Evolutionary conservation across 2,113 vertebrate species (phyloP), one percentile per base, ranked within the genome.

Genomic region (Gymnocephalus cernua): DNA sequence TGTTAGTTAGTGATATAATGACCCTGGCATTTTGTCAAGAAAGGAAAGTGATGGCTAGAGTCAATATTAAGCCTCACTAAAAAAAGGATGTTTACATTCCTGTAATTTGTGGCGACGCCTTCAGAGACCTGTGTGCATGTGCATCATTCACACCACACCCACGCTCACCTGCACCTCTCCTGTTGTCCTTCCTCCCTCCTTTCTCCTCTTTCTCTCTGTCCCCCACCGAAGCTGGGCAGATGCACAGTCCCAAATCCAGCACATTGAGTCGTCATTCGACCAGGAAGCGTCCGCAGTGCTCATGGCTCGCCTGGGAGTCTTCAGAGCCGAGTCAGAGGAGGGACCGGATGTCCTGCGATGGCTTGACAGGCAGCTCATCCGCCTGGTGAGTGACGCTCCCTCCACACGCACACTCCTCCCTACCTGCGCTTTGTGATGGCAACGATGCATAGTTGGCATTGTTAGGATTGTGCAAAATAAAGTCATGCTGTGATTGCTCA

Each of bases 291-390:
- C 97, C 2, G 97, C 98, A 0, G 98, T 99, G 72, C 89, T 99
- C 82, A 99, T 99, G 98, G 98, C 98, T 6, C 95, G 97, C 4
- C 94, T 99, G 44, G 98, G 97, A 2, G 97, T 99, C 48, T 99
- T 97, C 91, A 95, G 97, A 80, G 96, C 97, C 0, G 98, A 99
- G 88, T 97, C 97, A 0, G 98, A 99, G 88, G 98, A 99, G 84
- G 98, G 98, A 2, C 98, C 98, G 0, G 98, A 99, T 1, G 97
- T 99, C 8, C 95, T 99, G 50, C 96, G 97, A 5, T 99, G 98
- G 98, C 95, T 99, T 16, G 98, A 99, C 92, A 95, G 98, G n/a
- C 98, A 99, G 86, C 96, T 99, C 21, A 99, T 99, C 89, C 95
- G 98, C 85, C 95, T 99, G 94, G 98, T 99, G 94, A 95, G 95